Evolutionary conservation across 2,797 vertebrate species (phyloP).

Genomic region (Lacerta agilis): DNA sequence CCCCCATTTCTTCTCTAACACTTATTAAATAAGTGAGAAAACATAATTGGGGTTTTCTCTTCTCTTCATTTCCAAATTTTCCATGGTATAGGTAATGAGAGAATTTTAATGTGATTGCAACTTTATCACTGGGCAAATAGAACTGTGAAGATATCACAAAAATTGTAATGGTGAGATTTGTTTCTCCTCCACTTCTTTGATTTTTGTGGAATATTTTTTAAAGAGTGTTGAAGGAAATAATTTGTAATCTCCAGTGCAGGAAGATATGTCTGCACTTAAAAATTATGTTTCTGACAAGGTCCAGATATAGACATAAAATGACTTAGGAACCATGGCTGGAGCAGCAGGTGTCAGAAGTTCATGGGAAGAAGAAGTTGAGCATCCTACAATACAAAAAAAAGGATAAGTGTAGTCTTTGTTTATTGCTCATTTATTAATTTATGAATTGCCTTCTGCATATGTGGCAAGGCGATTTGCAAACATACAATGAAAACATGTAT

Average conservation of each 20-base stretch:
- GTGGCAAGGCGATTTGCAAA: too few species aligned
- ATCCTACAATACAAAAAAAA: background rate
- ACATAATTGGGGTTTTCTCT: slow-evolving; percentile 25
- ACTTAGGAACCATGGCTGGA: background rate
- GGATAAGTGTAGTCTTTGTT: too few species aligned
- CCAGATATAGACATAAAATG: background rate
- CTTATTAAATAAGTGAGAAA: slow-evolving; percentile 25
- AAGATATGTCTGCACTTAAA: background rate
- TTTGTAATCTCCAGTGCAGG: background rate
- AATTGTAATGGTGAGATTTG: background rate
- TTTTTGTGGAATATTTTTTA: background rate
- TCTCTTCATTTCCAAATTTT: slow-evolving; percentile 28
- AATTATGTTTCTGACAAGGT: background rate
- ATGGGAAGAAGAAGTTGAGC: background rate
- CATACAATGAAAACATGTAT: too few species aligned
- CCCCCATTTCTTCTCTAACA: slow-evolving; percentile 10
- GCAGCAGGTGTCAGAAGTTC: background rate
- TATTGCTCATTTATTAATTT: too few species aligned
- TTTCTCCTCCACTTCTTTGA: background rate
- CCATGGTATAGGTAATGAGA: background rate
- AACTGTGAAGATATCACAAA: slow-evolving; percentile 21
- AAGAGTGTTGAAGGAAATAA: background rate
- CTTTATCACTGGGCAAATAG: background rate
- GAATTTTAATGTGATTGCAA: slow-evolving; percentile 7
- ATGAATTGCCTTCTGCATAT: too few species aligned